Percentiles rank a stretch among this genome's conserved stretches.
Conservation (phyloP, 2,888 invertebrate genomes). For the Dynastes grantii region DNA sequence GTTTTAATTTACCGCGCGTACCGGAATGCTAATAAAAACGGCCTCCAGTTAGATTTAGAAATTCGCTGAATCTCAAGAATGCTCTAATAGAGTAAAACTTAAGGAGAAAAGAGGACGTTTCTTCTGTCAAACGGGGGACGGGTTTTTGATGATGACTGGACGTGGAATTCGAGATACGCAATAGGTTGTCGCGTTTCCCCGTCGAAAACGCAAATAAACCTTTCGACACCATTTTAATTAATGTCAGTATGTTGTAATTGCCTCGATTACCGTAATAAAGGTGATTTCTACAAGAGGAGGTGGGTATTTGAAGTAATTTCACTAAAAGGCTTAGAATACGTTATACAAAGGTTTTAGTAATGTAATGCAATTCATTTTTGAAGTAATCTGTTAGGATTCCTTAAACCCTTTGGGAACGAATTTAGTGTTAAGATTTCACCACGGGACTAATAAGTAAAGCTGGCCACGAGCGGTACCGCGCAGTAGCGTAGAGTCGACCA, state of each 20-base stretch:
- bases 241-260: background rate
- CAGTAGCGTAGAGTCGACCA: too few relatives aligned
- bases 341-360: too few relatives aligned
- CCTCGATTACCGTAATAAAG: background rate
- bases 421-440: too few relatives aligned
- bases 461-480: too few relatives aligned
- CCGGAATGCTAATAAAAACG: constrained; percentile 30
- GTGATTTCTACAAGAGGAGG: background rate
- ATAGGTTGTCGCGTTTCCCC: constrained; percentile 25
- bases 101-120: constrained; percentile 6
- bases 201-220: constrained; percentile 6
- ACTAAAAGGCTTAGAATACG: background rate
- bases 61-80: constrained; percentile 24
- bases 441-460: too few relatives aligned
- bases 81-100: constrained; percentile 22
- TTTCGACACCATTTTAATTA: constrained; percentile 24
- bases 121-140: constrained; percentile 16
- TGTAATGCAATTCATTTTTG: too few relatives aligned
- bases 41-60: constrained; percentile 20
- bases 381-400: too few relatives aligned
- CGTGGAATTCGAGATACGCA: constrained; percentile 14
- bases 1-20: constrained; percentile 20
- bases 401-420: too few relatives aligned
- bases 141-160: constrained; percentile 4
- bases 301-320: background rate